phyloP scores from a whole-genome alignment of 2,797 vertebrate genomes.

The Cephalopachus bancanus region DNA sequence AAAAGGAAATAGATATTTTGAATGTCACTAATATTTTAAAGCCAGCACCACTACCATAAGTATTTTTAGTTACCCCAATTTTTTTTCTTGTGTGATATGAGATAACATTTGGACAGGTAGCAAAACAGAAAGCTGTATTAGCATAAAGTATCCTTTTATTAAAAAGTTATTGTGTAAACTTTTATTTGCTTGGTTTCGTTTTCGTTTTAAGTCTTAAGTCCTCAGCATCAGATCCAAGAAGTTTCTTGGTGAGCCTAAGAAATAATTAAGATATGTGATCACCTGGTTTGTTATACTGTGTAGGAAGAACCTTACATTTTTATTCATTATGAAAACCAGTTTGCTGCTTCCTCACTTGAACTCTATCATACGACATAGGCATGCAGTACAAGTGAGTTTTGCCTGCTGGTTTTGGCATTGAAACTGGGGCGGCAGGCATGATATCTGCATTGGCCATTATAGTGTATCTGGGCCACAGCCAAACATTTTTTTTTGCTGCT shows the following conservation, averaged over 20 bases:
- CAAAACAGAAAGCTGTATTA: neutral
- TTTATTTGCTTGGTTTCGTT: neutral
- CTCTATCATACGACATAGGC: constrained; percentile 28
- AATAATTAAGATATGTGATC: neutral
- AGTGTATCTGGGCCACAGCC: constrained; percentile 6
- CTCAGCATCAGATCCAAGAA: neutral
- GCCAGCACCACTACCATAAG: neutral
- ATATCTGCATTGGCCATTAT: neutral
- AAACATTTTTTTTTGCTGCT: constrained; percentile 64
- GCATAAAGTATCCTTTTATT: neutral
- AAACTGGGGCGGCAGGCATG: neutral
- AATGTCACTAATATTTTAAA: neutral
- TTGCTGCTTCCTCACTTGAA: constrained; percentile 70
- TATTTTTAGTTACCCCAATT: neutral
- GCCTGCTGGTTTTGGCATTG: constrained; percentile 47
- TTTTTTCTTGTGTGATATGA: neutral
- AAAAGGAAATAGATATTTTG: neutral
- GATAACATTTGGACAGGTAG: neutral
- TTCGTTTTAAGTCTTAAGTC: constrained; percentile 29
- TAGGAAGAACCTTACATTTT: neutral
- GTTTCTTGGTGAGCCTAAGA: neutral
- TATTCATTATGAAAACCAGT: neutral
- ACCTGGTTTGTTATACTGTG: neutral
- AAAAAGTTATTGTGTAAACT: neutral
- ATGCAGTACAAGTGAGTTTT: neutral